Conservation (phyloP, 2,113 vertebrate genomes). For the Amblyopsis rosae region DNA sequence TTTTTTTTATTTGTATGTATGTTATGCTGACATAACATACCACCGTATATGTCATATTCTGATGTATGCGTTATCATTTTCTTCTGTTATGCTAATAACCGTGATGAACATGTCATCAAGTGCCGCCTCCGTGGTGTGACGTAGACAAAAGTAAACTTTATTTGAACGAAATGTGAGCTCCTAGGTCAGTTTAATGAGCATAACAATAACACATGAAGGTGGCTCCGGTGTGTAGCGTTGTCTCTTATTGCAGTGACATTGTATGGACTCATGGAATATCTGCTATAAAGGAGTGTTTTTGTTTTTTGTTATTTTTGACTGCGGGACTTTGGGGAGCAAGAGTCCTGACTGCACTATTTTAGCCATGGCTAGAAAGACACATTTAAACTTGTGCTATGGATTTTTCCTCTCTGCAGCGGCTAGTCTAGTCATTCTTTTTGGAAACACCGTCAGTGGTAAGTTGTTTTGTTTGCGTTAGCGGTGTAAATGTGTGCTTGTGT, state of each 20-base stretch:
- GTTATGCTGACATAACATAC: no score
- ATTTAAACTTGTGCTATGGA: conserved; percentile 19
- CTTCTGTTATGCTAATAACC: background rate
- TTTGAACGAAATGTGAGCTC: conserved; percentile 5
- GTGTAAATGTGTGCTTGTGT: background rate
- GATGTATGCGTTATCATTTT: background rate
- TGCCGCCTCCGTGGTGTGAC: conserved; percentile 57
- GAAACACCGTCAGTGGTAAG: conserved; percentile 50
- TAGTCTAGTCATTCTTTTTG: background rate
- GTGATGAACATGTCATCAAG: background rate
- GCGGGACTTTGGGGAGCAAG: background rate
- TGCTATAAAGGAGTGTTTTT: background rate
- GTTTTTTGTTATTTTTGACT: background rate
- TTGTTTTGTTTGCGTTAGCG: conserved; percentile 16
- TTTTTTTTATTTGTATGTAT: no score
- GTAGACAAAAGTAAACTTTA: conserved; percentile 30
- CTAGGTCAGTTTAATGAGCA: conserved; percentile 7
- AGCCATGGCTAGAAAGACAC: conserved; percentile 47
- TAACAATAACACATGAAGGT: conserved; percentile 1
- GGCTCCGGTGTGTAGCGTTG: conserved; percentile 16
- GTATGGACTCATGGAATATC: background rate
- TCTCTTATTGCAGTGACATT: background rate
- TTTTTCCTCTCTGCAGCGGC: conserved; percentile 25
- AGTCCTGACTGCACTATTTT: background rate
- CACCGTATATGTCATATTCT: no score